These are phyloP conservation scores for Lichenostomus cassidix DNA, from an alignment of 2,113 vertebrate genomes.

Conservation along the genomic window DNA sequence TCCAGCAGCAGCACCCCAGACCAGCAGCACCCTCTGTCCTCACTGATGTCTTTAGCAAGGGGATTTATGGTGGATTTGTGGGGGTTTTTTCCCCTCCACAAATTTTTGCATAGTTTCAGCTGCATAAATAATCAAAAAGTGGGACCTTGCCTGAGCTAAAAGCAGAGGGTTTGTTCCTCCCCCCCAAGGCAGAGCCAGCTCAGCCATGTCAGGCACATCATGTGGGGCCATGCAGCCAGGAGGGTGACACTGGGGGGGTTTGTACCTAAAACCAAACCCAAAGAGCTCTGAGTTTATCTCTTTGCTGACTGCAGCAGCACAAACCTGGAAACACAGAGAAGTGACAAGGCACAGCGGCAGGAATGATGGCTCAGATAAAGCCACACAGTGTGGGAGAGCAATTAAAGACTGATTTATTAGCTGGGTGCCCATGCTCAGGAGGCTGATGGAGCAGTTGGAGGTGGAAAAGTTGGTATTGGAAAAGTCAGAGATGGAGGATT, in stretches of 20 bases:
- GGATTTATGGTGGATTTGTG: not conserved
- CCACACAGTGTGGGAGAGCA: not conserved
- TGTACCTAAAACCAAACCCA: not conserved
- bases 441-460: not conserved
- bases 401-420: not conserved
- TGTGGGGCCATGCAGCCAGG: not conserved
- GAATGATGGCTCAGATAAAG: not conserved
- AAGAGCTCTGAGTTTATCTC: not conserved
- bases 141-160: not conserved
- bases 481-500: not conserved
- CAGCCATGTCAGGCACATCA: fast-evolving
- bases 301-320: not conserved
- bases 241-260: fast-evolving
- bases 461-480: not conserved
- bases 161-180: not conserved
- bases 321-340: not conserved
- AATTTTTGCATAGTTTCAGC: not conserved
- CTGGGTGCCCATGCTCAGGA: not conserved
- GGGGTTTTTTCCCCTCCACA: fast-evolving
- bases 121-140: not conserved
- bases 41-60: not conserved
- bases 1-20: fast-evolving
- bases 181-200: not conserved
- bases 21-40: not conserved
- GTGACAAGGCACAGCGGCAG: not conserved